Conservation (phyloP, 1,140 invertebrate species). For the Penaeus indicus region DNA sequence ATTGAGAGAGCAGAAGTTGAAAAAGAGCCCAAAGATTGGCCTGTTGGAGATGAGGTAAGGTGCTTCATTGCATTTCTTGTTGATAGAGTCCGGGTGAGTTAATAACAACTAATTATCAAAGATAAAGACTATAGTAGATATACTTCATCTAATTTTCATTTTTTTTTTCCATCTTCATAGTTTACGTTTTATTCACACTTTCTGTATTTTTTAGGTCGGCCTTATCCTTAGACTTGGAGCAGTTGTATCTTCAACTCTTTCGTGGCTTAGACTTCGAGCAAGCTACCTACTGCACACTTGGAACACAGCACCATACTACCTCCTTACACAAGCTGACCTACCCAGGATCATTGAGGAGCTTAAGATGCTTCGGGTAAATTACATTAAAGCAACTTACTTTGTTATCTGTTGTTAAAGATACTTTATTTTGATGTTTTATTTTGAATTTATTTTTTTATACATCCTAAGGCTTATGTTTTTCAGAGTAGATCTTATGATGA, state of each 20-base stretch:
- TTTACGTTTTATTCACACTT: background rate
- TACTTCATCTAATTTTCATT: too few relatives aligned
- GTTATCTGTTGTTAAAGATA: background rate
- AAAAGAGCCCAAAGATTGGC: conserved; percentile 65
- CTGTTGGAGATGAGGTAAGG: conserved; percentile 62
- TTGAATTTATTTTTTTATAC: background rate
- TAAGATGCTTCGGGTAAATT: conserved; percentile 49
- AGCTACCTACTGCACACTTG: conserved; percentile 80
- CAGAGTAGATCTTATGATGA: too few relatives aligned
- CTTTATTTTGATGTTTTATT: background rate
- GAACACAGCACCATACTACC: conserved; percentile 80
- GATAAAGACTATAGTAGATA: too few relatives aligned
- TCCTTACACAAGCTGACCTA: conserved; percentile 75
- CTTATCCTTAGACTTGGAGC: conserved; percentile 56
- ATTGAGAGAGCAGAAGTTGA: conserved; percentile 63
- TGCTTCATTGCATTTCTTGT: background rate
- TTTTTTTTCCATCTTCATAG: too few relatives aligned
- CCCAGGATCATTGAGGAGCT: conserved; percentile 76
- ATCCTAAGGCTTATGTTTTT: too few relatives aligned
- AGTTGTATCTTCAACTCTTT: conserved; percentile 46
- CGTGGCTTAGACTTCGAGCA: conserved; percentile 79
- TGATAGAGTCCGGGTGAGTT: background rate
- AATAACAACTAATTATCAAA: too few relatives aligned
- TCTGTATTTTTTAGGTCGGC: conserved; percentile 44
- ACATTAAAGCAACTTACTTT: background rate